Base-by-base conservation (phyloP, 2,888 invertebrate species). In the Sericinus montela region DNA sequence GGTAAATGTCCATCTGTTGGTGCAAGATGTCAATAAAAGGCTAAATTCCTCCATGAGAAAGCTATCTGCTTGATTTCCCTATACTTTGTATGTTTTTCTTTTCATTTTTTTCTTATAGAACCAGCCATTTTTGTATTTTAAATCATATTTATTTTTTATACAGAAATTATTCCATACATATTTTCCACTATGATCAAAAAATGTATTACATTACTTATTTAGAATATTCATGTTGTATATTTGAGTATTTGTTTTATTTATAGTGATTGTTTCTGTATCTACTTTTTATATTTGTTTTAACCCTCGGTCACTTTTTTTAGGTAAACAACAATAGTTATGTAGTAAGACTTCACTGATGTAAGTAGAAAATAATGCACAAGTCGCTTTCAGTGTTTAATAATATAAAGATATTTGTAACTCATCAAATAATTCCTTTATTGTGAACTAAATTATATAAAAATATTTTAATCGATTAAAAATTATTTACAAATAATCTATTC, bases 311-410 rank as follows among this genome's bases (percentile, higher is more conserved):
- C 53, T 60, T 53, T 83, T 19, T 83, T 69, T 85, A 85, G 85
- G 84, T 81, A 85, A 85, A 82, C 75, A 65, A 60, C 81, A 84
- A 50, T 85, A 85, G 63, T 67, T 30, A 43, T 13, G 38, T n/a
- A 29, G 8, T 40, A n/a, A n/a, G n/a, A 29, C 19, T 61, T 53
- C 58, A 56, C 59, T 60, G 71, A 73, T 70, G 80, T 78, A 62
- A 59, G 63, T 63, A 60, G 52, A 55, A 46, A 53, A 55, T 46
- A 45, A 52, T 51, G 52, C 45, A 46, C 52, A 55, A 54, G 43
- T 23, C 25, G 54, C 53, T 56, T 62, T 48, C 8, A 11, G 7
- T 41, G 16, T 32, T 44, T 45, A 29, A 38, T 11, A 28, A 29
- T 44, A 36, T 29, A 38, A 45, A 46, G 34, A 41, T 37, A 29